Conservation (phyloP, 2,888 invertebrate species). For the Diloba caeruleocephala region DNA sequence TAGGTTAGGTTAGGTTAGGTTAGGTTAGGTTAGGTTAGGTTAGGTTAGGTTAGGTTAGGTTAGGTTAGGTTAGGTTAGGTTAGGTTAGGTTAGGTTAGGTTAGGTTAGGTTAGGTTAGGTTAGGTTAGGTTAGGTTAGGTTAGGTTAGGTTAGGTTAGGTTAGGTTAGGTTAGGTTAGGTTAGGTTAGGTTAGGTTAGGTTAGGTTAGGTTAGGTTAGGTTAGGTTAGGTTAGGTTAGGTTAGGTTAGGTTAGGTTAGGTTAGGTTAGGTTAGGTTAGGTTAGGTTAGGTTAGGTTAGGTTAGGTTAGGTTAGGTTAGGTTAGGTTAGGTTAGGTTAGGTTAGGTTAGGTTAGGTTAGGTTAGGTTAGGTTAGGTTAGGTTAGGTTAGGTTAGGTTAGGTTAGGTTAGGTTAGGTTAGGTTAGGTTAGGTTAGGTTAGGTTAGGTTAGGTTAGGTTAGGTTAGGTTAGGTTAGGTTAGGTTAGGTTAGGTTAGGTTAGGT, state of each 20-base stretch:
- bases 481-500: too few species aligned
- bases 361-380: constrained; percentile 17
- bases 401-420: too few species aligned
- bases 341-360: constrained; percentile 20
- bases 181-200: constrained; percentile 21
- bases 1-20: constrained; percentile 20
- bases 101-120: constrained; percentile 31
- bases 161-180: constrained; percentile 31
- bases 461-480: too few species aligned
- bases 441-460: too few species aligned
- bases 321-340: constrained; percentile 14
- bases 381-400: too few species aligned
- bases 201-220: constrained; percentile 21
- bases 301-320: constrained; percentile 15
- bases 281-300: constrained; percentile 13
- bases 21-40: constrained; percentile 26
- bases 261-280: constrained; percentile 14
- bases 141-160: constrained; percentile 29
- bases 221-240: constrained; percentile 22
- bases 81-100: constrained; percentile 32
- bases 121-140: constrained; percentile 31
- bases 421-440: too few species aligned
- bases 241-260: constrained; percentile 22
- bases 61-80: constrained; percentile 35
- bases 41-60: constrained; percentile 34